phyloP scores from a whole-genome alignment of 35 echinoderm and acorn worm genomes.

The Heliocidaris erythrogramma region DNA sequence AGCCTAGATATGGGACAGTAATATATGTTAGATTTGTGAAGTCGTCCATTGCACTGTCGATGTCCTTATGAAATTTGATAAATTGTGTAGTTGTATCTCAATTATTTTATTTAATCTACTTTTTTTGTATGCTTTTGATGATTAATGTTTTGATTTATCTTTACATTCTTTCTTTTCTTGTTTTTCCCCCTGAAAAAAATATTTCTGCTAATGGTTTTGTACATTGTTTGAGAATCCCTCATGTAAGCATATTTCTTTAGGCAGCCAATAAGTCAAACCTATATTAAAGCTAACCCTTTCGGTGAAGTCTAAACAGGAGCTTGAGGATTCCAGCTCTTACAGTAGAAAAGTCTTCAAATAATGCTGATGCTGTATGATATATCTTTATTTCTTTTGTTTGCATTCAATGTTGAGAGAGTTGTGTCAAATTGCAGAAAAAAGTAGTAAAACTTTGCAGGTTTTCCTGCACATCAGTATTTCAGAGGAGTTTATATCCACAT shows the following conservation, averaged over 20 bases:
- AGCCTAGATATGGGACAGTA: no score
- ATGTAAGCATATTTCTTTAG: no score
- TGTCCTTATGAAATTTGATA: no score
- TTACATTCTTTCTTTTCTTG: background rate
- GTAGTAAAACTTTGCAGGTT: no score
- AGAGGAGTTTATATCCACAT: no score
- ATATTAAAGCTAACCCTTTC: background rate
- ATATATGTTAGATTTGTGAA: no score
- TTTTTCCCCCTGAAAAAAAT: background rate
- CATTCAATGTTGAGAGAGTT: background rate
- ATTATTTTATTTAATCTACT: no score
- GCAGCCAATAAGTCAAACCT: no score
- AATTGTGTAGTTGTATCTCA: no score
- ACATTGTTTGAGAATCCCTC: background rate
- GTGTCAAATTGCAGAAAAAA: background rate
- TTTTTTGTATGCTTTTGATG: background rate
- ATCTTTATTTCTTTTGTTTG: background rate
- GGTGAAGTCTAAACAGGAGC: background rate
- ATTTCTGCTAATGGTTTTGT: background rate
- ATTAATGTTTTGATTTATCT: background rate
- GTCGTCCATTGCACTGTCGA: no score
- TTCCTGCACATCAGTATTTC: no score
- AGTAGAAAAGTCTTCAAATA: background rate
- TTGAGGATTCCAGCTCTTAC: background rate
- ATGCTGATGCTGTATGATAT: background rate